Evolutionary conservation across 2,113 vertebrate species (phyloP).

Genomic region (Hylia prasina): DNA sequence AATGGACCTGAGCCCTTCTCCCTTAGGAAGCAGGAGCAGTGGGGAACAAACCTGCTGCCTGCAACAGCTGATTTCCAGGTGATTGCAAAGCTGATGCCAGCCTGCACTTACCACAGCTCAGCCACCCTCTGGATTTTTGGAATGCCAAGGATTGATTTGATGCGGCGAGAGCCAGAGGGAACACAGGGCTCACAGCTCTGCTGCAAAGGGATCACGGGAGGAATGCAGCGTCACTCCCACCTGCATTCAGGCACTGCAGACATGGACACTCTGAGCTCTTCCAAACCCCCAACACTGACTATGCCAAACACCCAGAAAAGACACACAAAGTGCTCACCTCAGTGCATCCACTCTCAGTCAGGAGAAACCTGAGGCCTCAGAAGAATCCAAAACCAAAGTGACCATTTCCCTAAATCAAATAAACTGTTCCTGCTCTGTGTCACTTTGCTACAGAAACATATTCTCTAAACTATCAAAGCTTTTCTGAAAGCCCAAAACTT

Average conservation of each 20-base stretch:
- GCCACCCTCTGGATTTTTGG: background rate
- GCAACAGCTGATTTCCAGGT: background rate
- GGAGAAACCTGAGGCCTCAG: background rate
- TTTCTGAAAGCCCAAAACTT: background rate
- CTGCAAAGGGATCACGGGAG: background rate
- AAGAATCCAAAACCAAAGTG: background rate
- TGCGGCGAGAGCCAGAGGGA: background rate
- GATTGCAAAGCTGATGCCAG: background rate
- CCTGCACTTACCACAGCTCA: background rate
- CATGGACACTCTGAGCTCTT: background rate
- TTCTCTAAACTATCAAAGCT: background rate
- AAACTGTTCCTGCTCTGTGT: background rate
- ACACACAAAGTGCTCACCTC: rapidly evolving
- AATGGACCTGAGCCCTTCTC: background rate
- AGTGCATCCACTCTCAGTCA: rapidly evolving
- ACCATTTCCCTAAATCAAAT: background rate
- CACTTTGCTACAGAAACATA: background rate
- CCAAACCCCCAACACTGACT: background rate
- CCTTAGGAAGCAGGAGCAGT: background rate
- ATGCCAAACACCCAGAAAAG: background rate
- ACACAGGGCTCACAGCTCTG: background rate
- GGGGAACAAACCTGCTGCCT: background rate
- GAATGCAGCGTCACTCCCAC: background rate
- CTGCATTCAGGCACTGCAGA: background rate
- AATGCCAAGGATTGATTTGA: background rate